Percentiles rank a stretch among this genome's conserved stretches.
These are phyloP conservation scores for Acronicta psi DNA, from an alignment of 2,888 invertebrate species.

Conservation along the genomic window DNA sequence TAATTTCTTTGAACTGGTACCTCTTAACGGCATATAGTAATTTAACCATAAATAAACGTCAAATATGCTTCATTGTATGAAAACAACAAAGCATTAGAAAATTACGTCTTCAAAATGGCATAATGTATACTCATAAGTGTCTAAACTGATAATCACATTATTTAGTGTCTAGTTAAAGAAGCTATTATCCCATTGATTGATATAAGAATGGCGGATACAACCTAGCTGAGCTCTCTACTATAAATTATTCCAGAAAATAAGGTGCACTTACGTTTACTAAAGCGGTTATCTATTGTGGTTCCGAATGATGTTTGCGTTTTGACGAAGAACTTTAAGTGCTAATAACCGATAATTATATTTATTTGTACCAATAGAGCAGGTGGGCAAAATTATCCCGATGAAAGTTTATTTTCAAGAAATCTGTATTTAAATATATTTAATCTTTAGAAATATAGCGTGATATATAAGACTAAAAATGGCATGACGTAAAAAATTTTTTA, in stretches of 20 bases:
- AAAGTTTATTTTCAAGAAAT: neutral
- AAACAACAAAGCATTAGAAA: constrained; percentile 23
- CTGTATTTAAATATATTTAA: too few species aligned
- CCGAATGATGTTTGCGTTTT: constrained; percentile 14
- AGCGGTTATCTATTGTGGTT: constrained; percentile 21
- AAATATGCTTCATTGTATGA: neutral
- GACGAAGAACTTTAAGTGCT: constrained; percentile 1
- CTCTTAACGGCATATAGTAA: neutral
- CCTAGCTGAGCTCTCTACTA: constrained; percentile 12
- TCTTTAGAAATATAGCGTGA: too few species aligned
- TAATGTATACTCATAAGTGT: constrained; percentile 23
- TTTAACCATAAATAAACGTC: neutral
- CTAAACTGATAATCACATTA: constrained; percentile 31
- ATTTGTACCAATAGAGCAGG: neutral
- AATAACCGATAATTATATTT: neutral
- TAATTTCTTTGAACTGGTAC: neutral
- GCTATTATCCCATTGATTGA: constrained; percentile 43
- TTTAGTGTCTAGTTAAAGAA: constrained; percentile 33
- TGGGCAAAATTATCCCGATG: neutral
- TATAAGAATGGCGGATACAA: constrained; percentile 27
- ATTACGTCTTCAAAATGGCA: constrained; percentile 30
- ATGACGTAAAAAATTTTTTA: too few species aligned
- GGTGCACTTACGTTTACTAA: constrained; percentile 16
- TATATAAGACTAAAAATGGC: too few species aligned
- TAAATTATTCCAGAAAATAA: constrained; percentile 43